phyloP scores from a whole-genome alignment of 1,140 invertebrate species.

The Rhagoletis zephyria region DNA sequence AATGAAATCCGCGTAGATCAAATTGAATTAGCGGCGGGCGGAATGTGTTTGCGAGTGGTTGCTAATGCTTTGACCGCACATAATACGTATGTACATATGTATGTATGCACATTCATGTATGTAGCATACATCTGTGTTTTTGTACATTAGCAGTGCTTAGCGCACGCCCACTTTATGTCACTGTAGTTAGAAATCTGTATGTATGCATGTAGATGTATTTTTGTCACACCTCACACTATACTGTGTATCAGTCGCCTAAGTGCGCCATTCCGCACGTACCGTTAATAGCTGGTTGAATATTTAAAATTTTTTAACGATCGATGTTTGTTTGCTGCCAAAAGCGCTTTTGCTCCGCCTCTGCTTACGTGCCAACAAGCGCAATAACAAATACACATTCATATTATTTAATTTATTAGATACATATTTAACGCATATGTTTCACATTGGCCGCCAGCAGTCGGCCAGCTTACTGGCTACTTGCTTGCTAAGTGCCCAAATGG shows the following conservation, averaged over 20 bases:
- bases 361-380: neutral
- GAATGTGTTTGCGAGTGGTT: neutral
- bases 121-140: too few relatives aligned
- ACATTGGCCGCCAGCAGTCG: neutral
- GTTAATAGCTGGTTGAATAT: neutral
- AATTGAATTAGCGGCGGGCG: neutral
- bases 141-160: slow-evolving; percentile 20
- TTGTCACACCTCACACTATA: slow-evolving; percentile 4
- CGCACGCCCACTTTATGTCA: neutral
- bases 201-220: neutral
- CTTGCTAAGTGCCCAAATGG: neutral
- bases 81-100: too few relatives aligned
- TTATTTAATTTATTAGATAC: slow-evolving; percentile 39
- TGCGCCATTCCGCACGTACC: neutral
- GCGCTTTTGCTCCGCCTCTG: slow-evolving; percentile 20
- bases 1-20: neutral
- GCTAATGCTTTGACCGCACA: neutral
- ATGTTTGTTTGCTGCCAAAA: slow-evolving; percentile 21
- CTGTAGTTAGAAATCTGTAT: neutral
- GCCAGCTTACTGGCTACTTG: slow-evolving; percentile 28
- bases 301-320: slow-evolving; percentile 12
- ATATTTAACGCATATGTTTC: slow-evolving; percentile 9
- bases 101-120: too few relatives aligned
- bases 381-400: slow-evolving; percentile 12
- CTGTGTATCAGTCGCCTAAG: neutral